Base-by-base conservation (phyloP, 2,888 invertebrate species). In the Melipona beecheii region DNA sequence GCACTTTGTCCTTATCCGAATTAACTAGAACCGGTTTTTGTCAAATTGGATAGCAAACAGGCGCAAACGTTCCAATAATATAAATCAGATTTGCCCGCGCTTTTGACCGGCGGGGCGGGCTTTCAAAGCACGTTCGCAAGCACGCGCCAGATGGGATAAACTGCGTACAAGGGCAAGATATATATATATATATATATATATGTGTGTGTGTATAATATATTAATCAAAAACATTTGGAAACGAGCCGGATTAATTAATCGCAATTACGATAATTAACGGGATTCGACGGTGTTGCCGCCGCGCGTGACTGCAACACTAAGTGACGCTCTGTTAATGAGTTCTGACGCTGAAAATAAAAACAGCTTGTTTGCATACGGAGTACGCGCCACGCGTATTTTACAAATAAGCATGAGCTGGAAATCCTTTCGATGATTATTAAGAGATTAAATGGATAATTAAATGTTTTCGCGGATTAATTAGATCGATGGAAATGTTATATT, bases 221-320 rank as follows among this genome's bases (percentile, higher is more conserved):
- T 86, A 87, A 87, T 87, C 79, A 87, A 76, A 84, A 86, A 79
- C 81, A 77, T 79, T 69, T 87, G 84, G 79, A 86, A 87, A 86
- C 82, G 79, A 87, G 81, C 73, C 84, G 79, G 78, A 83, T 87
- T 87, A 87, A 84, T 87, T 87, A 79, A 43, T 81, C 78, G 85
- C 85, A 81, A 83, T 85, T 87, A 83, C 76, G 79, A 79, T 80
- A 86, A 87, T 87, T 84, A 82, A 78, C 83, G 85, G 69, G 50
- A 65, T 15, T 68, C 74, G 73, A 75, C 52, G 43, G 9, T 9
- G 43, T 9, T 77, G 31, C 56, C 69, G 56, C 36, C 62, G 56
- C 75, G 66, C 75, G 77, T 70, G 80, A 78, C 71, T 66, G 62
- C 36, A 64, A 56, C 56, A 80, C 68, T 78, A 69, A 72, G 43